Conservation (phyloP, 2,888 invertebrate genomes). For the Cheiracanthium punctorium region DNA sequence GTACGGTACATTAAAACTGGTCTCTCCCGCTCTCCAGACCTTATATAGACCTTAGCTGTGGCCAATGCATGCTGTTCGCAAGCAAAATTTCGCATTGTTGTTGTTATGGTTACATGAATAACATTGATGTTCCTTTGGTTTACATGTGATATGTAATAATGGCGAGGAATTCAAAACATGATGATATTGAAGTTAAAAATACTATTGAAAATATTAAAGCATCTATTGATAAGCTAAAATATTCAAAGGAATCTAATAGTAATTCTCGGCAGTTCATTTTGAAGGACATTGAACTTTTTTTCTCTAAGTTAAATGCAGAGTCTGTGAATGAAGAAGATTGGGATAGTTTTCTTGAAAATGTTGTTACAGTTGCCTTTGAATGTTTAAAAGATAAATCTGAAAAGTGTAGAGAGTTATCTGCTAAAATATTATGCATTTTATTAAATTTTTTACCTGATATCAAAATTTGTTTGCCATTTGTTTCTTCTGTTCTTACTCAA, state of each 20-base stretch:
- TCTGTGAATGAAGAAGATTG: background rate
- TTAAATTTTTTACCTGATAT: background rate
- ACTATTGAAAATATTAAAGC: background rate
- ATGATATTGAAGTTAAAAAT: no score
- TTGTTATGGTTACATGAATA: no score
- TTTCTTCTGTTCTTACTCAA: conserved; percentile 85
- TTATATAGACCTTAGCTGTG: no score
- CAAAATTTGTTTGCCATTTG: conserved; percentile 85
- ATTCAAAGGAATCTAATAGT: conserved; percentile 4
- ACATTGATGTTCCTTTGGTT: no score
- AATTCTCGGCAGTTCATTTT: conserved; percentile 14
- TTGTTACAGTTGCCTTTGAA: conserved; percentile 6
- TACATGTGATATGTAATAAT: no score
- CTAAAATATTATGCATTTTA: conserved; percentile 24
- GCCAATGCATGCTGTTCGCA: no score
- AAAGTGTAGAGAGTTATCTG: conserved; percentile 55
- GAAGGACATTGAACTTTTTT: conserved; percentile 27
- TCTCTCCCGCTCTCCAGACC: no score
- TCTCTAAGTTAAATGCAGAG: background rate
- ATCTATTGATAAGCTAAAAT: conserved; percentile 20
- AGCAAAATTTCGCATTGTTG: no score
- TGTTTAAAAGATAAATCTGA: conserved; percentile 35
- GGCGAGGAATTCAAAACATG: no score
- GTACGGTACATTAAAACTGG: no score
- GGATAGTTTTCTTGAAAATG: background rate